phyloP scores from a whole-genome alignment of 2,888 invertebrate genomes.

The Carcina quercana region DNA sequence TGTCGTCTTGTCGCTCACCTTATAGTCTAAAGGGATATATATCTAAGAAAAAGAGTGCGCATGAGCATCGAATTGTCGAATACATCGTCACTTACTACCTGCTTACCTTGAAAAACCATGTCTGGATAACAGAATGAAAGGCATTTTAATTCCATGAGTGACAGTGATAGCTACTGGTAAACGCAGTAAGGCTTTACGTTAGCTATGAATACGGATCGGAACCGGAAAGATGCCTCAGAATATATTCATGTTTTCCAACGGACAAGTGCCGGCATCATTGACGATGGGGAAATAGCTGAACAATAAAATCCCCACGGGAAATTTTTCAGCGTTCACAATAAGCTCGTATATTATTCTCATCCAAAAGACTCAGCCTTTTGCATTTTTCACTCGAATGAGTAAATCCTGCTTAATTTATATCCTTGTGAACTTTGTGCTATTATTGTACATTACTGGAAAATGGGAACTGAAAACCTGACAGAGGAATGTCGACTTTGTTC shows the following conservation, averaged over 20 bases:
- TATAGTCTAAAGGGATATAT: too few species aligned
- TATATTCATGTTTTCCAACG: constrained; percentile 14
- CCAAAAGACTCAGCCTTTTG: constrained; percentile 25
- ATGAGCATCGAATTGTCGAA: too few species aligned
- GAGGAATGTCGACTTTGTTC: too few species aligned
- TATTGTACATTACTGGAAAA: background rate
- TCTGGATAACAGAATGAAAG: too few species aligned
- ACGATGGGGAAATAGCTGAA: constrained; percentile 29
- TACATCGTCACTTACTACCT: too few species aligned
- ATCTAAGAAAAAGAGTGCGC: too few species aligned
- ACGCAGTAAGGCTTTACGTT: too few species aligned
- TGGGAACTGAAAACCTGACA: too few species aligned
- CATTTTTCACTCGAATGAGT: constrained; percentile 22
- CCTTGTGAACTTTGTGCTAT: background rate
- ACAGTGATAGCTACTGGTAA: too few species aligned
- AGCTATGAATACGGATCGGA: constrained; percentile 1
- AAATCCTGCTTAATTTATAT: constrained; percentile 15
- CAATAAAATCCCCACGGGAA: constrained; percentile 32
- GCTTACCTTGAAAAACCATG: too few species aligned
- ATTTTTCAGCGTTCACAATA: constrained; percentile 37
- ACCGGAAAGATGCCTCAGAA: constrained; percentile 14
- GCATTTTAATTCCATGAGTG: too few species aligned
- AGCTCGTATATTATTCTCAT: constrained; percentile 32
- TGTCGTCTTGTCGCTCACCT: too few species aligned
- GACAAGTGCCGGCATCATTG: constrained; percentile 26